These are phyloP conservation scores for Sparus aurata DNA, from an alignment of 2,797 vertebrate species.

Conservation along the genomic window DNA sequence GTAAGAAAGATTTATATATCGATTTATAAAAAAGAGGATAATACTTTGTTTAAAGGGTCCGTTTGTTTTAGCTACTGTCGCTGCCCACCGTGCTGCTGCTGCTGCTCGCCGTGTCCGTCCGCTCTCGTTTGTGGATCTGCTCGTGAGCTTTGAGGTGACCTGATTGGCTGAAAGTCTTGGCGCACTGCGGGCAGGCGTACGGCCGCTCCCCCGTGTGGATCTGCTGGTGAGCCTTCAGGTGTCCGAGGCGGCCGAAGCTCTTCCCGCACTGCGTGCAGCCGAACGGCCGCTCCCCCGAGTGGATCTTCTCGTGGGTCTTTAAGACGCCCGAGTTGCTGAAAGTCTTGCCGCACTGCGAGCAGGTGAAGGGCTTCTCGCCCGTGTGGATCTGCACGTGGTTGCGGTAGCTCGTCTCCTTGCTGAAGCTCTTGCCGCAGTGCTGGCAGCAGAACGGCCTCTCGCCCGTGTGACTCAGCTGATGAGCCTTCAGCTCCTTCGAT, in stretches of 20 bases:
- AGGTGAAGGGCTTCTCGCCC: conserved; percentile 83
- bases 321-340: conserved; percentile 87
- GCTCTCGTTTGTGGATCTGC: conserved; percentile 87
- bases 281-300: conserved; percentile 85
- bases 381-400: conserved; percentile 87
- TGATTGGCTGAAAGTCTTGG: conserved; percentile 87
- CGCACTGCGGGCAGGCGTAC: conserved; percentile 81
- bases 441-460: conserved; percentile 85
- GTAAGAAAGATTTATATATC: conserved; percentile 75
- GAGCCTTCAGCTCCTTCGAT: conserved; percentile 87
- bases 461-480: conserved; percentile 86
- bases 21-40: conserved; percentile 80
- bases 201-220: conserved; percentile 88
- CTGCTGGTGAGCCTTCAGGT: conserved; percentile 89
- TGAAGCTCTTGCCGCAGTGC: conserved; percentile 87
- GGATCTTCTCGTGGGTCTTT: conserved; percentile 88
- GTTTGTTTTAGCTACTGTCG: conserved; percentile 79
- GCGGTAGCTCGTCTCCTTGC: conserved; percentile 85
- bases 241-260: conserved; percentile 87
- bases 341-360: conserved; percentile 85
- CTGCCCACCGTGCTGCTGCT: conserved; percentile 72
- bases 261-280: conserved; percentile 88
- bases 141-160: conserved; percentile 88
- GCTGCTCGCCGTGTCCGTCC: conserved; percentile 73
- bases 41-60: conserved; percentile 82